Evolutionary conservation across 1,140 invertebrate genomes (phyloP), one percentile per base, ranked within the genome.

Genomic region (Panagrolaimus sp.): DNA sequence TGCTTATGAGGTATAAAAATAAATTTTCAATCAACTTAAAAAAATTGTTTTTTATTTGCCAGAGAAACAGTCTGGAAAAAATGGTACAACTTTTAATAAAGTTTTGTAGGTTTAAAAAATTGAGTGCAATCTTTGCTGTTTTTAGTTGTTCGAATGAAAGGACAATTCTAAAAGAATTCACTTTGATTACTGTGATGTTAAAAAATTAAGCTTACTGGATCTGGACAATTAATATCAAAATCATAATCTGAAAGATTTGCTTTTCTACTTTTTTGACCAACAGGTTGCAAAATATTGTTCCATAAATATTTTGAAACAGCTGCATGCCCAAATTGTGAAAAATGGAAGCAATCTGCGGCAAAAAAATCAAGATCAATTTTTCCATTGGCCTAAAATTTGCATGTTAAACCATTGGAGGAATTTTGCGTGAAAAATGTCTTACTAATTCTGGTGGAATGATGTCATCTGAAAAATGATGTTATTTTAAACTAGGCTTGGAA

Each of bases 211-310:
- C 32, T 38, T 38, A 38, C 32, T 2, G 52, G 21, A 58, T 58
- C 52, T 28, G 74, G 73, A 45, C 74, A 76, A 46, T 67, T 69
- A 15, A 76, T 26, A 7, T 73, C 55, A 26, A 74, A 62, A 4
- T 71, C 63, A 38, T 62, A 62, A 38, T 74, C 58, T 6, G 72
- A 68, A 43, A 76, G 24, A 66, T 72, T 75, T 14, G 82, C 82
- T 9, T 77, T 83, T 38, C 85, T 84, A 3, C 87, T 87, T 77
- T 90, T 90, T 67, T 86, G 86, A 1, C 89, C 89, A 1, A 90
- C 88, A 14, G 89, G 89, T 80, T 90, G 88, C 38, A 90, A 75
- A 73, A 90, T 85, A 75, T 90, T 90, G 82, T 90, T 90, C 89
- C 89, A 90, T 0, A 90, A 81, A 52, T 90, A 84, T 81, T 90